Base-by-base conservation (phyloP, 1,140 invertebrate species). In the Procambarus clarkii region DNA sequence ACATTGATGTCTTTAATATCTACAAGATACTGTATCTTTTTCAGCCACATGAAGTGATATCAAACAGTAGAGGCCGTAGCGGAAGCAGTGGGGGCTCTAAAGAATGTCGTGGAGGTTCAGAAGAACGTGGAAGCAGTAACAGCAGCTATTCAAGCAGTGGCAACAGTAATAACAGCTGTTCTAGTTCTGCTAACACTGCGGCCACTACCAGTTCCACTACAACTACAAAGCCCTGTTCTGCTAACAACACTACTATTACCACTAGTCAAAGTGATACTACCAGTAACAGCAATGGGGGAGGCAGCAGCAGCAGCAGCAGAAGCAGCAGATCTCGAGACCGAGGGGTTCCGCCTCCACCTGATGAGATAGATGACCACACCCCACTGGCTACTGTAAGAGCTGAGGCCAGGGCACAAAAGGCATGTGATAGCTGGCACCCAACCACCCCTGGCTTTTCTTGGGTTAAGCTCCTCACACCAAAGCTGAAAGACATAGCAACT, bases 401-500 rank as follows among this genome's bases (percentile, higher is more conserved):
- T 86, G 84, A 86, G 89, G 93, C 91, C 88, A 91, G 71, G 81
- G 88, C 88, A 64, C 88, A 91, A 85, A 91, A 91, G 88, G 88
- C 82, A 91, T 84, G 88, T 84, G 69, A 84, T 85, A 79, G 81
- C 81, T 91, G 80, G 87, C 87, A 89, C 87, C 87, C 87, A 86
- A 86, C 84, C 74, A 86, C 84, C 76, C 76, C 48, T 78, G 71
- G 84, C 76, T 86, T 86, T 86, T 86, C 45, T 78, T 86, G 71
- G 84, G 54, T 78, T 46, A 86, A 77, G 71, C 46, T 78, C 84
- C 84, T 78, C 34, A 78, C 76, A 78, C 84, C 81, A 69, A 83
- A 83, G 81, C 81, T 69, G 58, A 83, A 34, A 86, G 13, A 54
- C 18, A 64, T 64, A 64, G 18, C 60, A 54, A 54, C 71, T 24